Base-by-base conservation (phyloP, 2,888 invertebrate genomes). In the Mantis religiosa region DNA sequence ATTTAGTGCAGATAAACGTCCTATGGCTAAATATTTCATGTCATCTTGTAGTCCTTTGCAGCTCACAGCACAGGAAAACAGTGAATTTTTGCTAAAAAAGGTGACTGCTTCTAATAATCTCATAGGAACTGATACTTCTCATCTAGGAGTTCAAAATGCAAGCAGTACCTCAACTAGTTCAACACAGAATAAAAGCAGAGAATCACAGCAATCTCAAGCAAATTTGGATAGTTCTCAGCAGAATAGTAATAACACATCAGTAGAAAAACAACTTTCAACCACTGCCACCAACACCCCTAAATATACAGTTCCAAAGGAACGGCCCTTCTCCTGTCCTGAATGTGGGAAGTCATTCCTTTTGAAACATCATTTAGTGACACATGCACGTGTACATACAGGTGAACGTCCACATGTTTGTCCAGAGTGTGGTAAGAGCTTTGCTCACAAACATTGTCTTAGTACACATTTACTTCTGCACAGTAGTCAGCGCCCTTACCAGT, bases 391-490 rank as follows among this genome's bases (percentile, higher is more conserved):
- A 6, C 97, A 97, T 92, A 97, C 97, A 15, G 91, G 97, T 90
- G 96, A 97, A 92, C 94, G 97, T 90, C 97, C 97, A 2, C 97
- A 97, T 91, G 95, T 96, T 41, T 97, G 97, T 92, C 95, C 95
- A 87, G 97, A 97, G 92, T 97, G 97, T 92, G 97, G 97, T 90
- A 97, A 97, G 92, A 96, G 96, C 91, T 97, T 97, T 92, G 97
- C 97, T 88, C 95, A 97, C 93, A 97, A 97, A 93, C 97, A 97
- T 92, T 97, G 97, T 93, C 94, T 97, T 90, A 97, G 97, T 92
- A 97, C 97, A 41, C 97, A 97, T 93, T 94, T 97, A 91, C 93
- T 97, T 92, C 93, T 97, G 91, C 97, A 97, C 93, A 97, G 97
- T 83, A 96, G 97, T 71, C 97, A 97, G 91, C 94, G 97, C 91